A percentile compares a stretch with the other conserved stretches of the same genome.
Evolutionary conservation across 2,888 invertebrate species (phyloP).

Genomic region (Lycia hirtaria): DNA sequence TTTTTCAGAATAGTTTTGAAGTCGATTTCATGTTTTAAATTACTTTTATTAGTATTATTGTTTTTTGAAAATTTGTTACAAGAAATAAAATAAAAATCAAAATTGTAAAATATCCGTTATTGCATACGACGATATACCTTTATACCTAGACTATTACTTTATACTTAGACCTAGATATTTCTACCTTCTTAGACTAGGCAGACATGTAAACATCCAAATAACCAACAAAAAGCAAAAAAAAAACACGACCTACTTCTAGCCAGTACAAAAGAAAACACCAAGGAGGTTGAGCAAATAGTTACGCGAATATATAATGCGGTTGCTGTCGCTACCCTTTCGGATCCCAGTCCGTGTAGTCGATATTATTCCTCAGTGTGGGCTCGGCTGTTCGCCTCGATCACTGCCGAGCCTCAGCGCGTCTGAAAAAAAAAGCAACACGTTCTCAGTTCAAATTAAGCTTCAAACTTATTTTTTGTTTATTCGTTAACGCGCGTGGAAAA

Average conservation of each 20-base stretch:
- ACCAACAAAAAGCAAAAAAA: not conserved
- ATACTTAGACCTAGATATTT: too few species aligned
- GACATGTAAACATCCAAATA: not conserved
- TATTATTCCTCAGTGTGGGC: slow-evolving; percentile 43
- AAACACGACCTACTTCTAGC: slow-evolving; percentile 65
- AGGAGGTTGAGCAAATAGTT: slow-evolving; percentile 75
- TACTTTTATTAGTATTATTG: too few species aligned
- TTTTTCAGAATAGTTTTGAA: too few species aligned
- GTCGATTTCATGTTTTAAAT: too few species aligned
- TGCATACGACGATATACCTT: too few species aligned
- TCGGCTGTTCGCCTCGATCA: slow-evolving; percentile 31
- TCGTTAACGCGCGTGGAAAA: not conserved
- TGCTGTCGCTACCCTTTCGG: slow-evolving; percentile 35
- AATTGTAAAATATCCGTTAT: too few species aligned
- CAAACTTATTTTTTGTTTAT: not conserved
- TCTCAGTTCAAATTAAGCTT: slow-evolving; percentile 18
- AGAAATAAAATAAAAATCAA: too few species aligned
- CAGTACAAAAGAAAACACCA: slow-evolving; percentile 64
- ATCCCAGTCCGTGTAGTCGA: slow-evolving; percentile 41
- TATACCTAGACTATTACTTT: too few species aligned
- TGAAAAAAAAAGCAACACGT: slow-evolving; percentile 26
- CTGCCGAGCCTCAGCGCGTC: slow-evolving; percentile 31
- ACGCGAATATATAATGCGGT: slow-evolving; percentile 60
- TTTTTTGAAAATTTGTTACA: too few species aligned
- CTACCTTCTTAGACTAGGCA: too few species aligned